Percentiles rank a stretch among this genome's conserved stretches.
Conservation (phyloP, 1,140 invertebrate species). For the Zaprionus lachaisei region DNA sequence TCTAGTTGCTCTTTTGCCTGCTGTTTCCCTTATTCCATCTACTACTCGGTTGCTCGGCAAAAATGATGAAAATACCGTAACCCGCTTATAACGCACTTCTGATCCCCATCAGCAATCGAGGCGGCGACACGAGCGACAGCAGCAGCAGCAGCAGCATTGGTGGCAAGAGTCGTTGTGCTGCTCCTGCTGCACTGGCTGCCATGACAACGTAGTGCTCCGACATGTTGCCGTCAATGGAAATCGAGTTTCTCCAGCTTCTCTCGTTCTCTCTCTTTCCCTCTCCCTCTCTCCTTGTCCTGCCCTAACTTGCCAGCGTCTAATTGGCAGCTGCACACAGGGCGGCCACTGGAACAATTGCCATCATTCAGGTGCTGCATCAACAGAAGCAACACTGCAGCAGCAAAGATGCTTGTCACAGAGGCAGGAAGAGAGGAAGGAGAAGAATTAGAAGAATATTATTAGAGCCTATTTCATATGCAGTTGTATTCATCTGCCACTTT, state of each 20-base stretch:
- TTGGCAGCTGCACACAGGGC: slow-evolving; percentile 50
- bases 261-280: neutral
- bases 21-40: slow-evolving; percentile 20
- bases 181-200: slow-evolving; percentile 19
- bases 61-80: slow-evolving; percentile 69
- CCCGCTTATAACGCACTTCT: slow-evolving; percentile 68
- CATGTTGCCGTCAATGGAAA: slow-evolving; percentile 55
- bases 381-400: slow-evolving; percentile 2
- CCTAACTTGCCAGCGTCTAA: slow-evolving; percentile 38
- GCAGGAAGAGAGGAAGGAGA: neutral
- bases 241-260: slow-evolving; percentile 35
- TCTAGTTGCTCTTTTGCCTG: neutral
- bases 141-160: slow-evolving; percentile 4
- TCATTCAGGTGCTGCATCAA: neutral
- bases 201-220: slow-evolving; percentile 50
- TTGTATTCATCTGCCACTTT: slow-evolving; percentile 43
- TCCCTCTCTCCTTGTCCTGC: neutral
- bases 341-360: slow-evolving; percentile 43
- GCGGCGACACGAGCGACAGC: neutral
- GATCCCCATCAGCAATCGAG: slow-evolving; percentile 21
- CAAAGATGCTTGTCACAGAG: neutral
- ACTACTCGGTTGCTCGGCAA: slow-evolving; percentile 10
- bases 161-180: slow-evolving; percentile 14
- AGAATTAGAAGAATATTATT: slow-evolving; percentile 35
- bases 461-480: slow-evolving; percentile 44